Percentiles rank a stretch among this genome's conserved stretches.
Evolutionary conservation across 1,140 invertebrate genomes (phyloP).

Genomic region (Hyles euphorbiae): DNA sequence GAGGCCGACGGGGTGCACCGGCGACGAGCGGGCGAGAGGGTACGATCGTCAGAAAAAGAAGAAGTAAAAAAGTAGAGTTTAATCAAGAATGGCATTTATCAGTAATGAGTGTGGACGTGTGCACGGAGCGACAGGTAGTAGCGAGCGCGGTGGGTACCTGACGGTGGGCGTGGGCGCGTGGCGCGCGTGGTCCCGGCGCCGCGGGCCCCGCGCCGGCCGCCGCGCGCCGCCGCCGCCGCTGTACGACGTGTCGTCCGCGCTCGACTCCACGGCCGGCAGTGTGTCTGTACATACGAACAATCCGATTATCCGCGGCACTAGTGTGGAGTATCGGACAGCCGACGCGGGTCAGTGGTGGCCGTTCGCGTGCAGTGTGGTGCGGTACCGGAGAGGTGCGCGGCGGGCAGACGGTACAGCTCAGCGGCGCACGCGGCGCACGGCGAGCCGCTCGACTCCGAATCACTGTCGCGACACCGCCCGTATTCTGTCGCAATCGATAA

Average conservation of each 20-base stretch:
- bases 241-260: conserved; percentile 47
- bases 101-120: neutral
- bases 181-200: conserved; percentile 30
- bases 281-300: conserved; percentile 30
- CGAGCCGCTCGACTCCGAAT: conserved; percentile 83
- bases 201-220: conserved; percentile 15
- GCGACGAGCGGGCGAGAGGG: too few species aligned
- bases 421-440: conserved; percentile 80
- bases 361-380: neutral
- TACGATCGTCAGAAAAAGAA: too few species aligned
- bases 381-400: conserved; percentile 38
- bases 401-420: conserved; percentile 47
- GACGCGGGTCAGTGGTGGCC: neutral
- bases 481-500: too few species aligned
- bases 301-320: neutral
- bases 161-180: conserved; percentile 27
- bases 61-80: too few species aligned
- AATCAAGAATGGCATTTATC: too few species aligned
- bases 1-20: too few species aligned
- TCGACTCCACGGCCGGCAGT: conserved; percentile 47
- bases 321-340: neutral
- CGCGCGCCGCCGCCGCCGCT: conserved; percentile 15
- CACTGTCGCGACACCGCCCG: conserved; percentile 56
- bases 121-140: neutral
- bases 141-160: conserved; percentile 23